These are phyloP conservation scores for Zonotrichia albicollis DNA, from an alignment of 2,797 vertebrate species.

Conservation along the genomic window DNA sequence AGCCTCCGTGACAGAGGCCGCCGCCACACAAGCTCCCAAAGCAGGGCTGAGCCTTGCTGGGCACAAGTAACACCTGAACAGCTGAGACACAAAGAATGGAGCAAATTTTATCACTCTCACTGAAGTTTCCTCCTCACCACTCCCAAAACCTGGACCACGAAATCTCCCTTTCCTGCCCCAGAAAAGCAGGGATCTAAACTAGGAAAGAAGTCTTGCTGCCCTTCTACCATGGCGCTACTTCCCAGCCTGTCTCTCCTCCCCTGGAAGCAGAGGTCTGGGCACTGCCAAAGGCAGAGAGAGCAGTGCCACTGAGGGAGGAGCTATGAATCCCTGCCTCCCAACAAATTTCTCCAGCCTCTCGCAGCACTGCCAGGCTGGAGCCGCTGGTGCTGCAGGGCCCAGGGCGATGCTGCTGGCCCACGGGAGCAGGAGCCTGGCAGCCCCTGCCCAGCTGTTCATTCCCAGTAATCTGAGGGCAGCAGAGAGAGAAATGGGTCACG, in stretches of 20 bases:
- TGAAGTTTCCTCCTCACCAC: neutral
- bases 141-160: neutral
- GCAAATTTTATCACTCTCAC: neutral
- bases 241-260: neutral
- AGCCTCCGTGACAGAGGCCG: neutral
- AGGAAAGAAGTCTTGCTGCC: neutral
- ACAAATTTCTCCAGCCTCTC: too few relatives aligned
- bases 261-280: neutral
- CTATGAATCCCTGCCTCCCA: too few relatives aligned
- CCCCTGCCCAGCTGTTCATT: neutral
- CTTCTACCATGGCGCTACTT: neutral
- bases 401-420: too few relatives aligned
- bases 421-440: neutral
- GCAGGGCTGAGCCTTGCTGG: neutral
- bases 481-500: neutral
- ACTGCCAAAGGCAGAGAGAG: too few relatives aligned
- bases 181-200: neutral
- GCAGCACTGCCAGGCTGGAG: too few relatives aligned
- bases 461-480: neutral
- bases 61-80: neutral
- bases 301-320: too few relatives aligned
- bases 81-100: neutral
- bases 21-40: fast-evolving
- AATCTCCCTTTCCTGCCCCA: neutral
- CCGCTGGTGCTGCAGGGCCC: too few relatives aligned